phyloP scores from a whole-genome alignment of 2,797 vertebrate species.

The Enteromius afrohamiltoni region DNA sequence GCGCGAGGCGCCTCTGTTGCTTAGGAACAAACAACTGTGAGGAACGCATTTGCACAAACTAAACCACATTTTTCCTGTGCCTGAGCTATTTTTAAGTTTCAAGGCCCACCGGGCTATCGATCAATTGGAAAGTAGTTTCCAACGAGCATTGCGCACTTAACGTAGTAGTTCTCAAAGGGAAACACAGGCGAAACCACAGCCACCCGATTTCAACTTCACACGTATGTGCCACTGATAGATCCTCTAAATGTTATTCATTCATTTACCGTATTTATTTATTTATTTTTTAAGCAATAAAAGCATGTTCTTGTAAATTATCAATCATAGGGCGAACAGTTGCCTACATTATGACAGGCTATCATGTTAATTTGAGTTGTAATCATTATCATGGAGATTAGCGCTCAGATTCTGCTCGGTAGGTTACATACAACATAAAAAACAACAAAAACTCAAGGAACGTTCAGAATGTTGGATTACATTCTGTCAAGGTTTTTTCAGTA shows the following conservation, averaged over 20 bases:
- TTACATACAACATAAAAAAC: background rate
- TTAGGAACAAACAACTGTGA: conserved; percentile 73
- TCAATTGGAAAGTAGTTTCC: background rate
- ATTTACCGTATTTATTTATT: background rate
- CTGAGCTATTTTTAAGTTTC: conserved; percentile 60
- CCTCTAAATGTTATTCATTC: background rate
- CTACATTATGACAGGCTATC: background rate
- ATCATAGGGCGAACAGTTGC: background rate
- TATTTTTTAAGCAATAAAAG: background rate
- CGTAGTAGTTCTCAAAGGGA: background rate
- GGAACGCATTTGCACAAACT: conserved; percentile 37
- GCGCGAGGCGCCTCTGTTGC: conserved; percentile 65
- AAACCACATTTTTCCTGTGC: conserved; percentile 61
- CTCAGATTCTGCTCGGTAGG: background rate
- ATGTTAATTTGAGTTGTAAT: background rate
- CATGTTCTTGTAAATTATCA: background rate
- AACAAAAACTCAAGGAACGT: background rate
- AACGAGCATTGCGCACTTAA: background rate
- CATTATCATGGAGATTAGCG: conserved; percentile 1
- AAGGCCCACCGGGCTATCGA: conserved; percentile 37
- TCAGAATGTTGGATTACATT: background rate
- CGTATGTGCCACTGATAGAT: background rate
- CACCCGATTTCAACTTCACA: background rate
- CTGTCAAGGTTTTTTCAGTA: background rate
- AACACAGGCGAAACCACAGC: background rate